Evolutionary conservation across 2,888 invertebrate species (phyloP).

Genomic region (Luffia ferchaultella): DNA sequence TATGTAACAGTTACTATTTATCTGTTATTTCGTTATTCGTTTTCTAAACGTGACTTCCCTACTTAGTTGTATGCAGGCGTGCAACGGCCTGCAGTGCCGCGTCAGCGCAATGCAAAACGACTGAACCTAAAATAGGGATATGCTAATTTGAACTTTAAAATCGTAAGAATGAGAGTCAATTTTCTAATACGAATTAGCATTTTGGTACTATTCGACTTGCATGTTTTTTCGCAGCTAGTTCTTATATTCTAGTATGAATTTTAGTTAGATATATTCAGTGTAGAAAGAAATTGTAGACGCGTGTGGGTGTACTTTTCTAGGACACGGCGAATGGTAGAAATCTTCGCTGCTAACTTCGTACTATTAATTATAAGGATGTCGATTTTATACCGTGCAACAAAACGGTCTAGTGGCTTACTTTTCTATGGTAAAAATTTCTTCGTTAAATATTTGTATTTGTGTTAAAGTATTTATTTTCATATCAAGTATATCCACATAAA

Average conservation of each 20-base stretch:
- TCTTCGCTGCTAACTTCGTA: conserved; percentile 30
- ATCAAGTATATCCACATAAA: too few relatives aligned
- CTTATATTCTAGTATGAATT: conserved; percentile 64
- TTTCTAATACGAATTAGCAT: background rate
- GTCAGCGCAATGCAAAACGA: conserved; percentile 22
- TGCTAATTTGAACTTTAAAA: background rate
- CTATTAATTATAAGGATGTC: background rate
- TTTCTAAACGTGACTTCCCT: conserved; percentile 33
- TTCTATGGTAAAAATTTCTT: too few relatives aligned
- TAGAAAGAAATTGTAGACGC: conserved; percentile 56
- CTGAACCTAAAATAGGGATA: conserved; percentile 16
- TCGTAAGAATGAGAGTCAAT: background rate
- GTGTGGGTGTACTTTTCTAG: conserved; percentile 50
- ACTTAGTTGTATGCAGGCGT: conserved; percentile 64
- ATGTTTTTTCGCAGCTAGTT: conserved; percentile 55
- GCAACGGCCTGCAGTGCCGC: conserved; percentile 62
- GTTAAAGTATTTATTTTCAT: too few relatives aligned
- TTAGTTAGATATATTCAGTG: conserved; percentile 58
- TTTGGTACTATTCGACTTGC: conserved; percentile 5
- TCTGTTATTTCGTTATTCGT: conserved; percentile 1
- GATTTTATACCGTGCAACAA: background rate
- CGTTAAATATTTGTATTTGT: too few relatives aligned
- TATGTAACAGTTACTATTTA: background rate
- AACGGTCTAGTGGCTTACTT: background rate
- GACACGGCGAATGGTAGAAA: conserved; percentile 56